Conservation (phyloP, 2,888 invertebrate species). For the Chironomus tentans region DNA sequence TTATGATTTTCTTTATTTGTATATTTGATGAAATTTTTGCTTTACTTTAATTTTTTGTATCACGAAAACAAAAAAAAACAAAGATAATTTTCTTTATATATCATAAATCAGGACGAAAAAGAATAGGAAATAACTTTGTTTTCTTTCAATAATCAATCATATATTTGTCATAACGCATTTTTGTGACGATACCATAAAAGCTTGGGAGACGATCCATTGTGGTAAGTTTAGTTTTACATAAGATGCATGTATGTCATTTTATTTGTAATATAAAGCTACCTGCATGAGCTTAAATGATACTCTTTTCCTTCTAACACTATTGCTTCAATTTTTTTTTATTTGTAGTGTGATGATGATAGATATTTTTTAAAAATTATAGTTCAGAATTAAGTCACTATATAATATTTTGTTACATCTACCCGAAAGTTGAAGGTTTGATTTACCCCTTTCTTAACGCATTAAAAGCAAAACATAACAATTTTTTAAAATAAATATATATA, state of each 20-base stretch:
- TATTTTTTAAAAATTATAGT: not conserved
- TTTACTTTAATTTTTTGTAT: too few relatives aligned
- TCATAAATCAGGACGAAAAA: too few relatives aligned
- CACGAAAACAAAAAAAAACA: too few relatives aligned
- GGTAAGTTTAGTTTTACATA: constrained; percentile 29
- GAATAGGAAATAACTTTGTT: too few relatives aligned
- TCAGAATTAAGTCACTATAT: not conserved
- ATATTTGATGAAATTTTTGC: too few relatives aligned
- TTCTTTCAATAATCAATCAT: not conserved
- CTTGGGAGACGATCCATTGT: constrained; percentile 31
- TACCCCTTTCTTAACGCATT: too few relatives aligned
- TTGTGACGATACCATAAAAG: constrained; percentile 26
- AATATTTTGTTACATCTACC: not conserved
- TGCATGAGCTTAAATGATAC: not conserved
- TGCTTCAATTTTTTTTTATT: not conserved
- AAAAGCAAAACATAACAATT: too few relatives aligned
- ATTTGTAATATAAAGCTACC: not conserved
- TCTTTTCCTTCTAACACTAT: not conserved
- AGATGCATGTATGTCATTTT: not conserved
- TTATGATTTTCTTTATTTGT: too few relatives aligned
- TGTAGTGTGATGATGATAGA: not conserved
- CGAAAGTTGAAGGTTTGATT: too few relatives aligned
- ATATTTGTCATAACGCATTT: constrained; percentile 13
- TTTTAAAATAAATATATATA: too few relatives aligned
- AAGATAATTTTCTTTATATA: too few relatives aligned